Base-by-base conservation (phyloP, 2,797 vertebrate species). In the Microctenopoma steveboyesi region DNA sequence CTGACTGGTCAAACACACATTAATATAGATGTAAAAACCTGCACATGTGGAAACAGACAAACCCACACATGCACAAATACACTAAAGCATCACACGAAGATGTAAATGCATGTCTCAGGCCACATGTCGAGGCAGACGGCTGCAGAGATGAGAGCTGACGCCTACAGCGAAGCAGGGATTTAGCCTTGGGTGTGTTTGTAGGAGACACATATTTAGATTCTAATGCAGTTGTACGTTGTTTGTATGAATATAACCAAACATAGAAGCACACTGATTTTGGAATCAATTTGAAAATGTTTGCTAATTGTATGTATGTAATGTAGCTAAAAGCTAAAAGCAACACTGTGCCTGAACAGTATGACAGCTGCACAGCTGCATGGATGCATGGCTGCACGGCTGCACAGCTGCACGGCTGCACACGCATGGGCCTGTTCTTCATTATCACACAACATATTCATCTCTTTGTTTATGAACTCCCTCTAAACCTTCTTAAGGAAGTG, bases 1-100 rank as follows among this genome's bases (percentile, higher is more conserved):
- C 62, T 71, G 81, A 84, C 70, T 70, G 69, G 54, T 64, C 59
- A 73, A 47, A 62, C 28, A 37, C 16, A 37, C 15, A 43, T 25
- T 7, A 12, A 50, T 37, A 52, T 43, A 51, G 40, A 54, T 35
- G 18, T n/a, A 45, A 8, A 33, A 40, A 50, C 13, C 15, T 11
- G 13, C 51, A 57, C 22, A 25, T 22, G 37, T 1, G 2, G 15
- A 52, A 16, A 37, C 30, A 51, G 5, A 18, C 10, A 16, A 46
- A 16, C 18, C n/a, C 25, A 52, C 47, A 40, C 9, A 46, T 3
- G 25, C 48, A n/a, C 22, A 22, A 13, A 48, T 43, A 25, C 10
- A 12, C 11, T 49, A 37, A 42, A 3, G 22, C 37, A 39, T 39
- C 22, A 22, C 22, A 22, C 22, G 22, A 22, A 39, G 37, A 39